Conservation (phyloP, 2,113 vertebrate genomes). For the Nematolebias whitei region DNA sequence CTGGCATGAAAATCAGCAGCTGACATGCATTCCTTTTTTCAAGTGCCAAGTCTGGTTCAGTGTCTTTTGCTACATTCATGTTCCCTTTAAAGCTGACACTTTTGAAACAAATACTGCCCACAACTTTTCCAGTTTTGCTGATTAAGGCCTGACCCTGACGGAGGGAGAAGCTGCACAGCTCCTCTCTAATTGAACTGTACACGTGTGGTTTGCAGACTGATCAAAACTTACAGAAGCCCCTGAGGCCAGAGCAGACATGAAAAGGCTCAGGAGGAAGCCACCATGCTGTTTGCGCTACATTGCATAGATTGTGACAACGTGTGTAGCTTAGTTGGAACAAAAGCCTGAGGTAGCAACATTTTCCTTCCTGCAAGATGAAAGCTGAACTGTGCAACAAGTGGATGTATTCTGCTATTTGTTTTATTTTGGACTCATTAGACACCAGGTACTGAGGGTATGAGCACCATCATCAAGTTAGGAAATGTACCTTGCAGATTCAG, state of each 20-base stretch:
- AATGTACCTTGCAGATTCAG: neutral
- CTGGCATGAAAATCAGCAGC: no score
- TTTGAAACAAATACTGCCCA: neutral
- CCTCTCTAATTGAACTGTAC: constrained; percentile 49
- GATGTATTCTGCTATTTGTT: constrained; percentile 4
- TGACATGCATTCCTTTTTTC: neutral
- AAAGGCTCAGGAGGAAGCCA: constrained; percentile 18
- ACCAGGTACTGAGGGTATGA: constrained; percentile 3
- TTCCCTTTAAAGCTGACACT: constrained; percentile 25
- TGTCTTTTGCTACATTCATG: constrained; percentile 34
- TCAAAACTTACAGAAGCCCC: constrained; percentile 14
- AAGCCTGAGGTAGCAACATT: constrained; percentile 32
- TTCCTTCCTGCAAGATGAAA: constrained; percentile 40
- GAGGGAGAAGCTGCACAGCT: constrained; percentile 12
- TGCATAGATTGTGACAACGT: constrained; percentile 34
- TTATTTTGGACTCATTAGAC: constrained; percentile 46
- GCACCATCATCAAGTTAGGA: neutral
- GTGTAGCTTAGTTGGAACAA: constrained; percentile 31
- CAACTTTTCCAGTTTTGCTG: neutral
- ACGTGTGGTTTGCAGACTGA: constrained; percentile 18
- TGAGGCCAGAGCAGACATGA: constrained; percentile 18
- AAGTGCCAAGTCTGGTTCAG: neutral
- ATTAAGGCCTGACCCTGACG: constrained; percentile 44
- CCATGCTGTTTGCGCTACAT: constrained; percentile 28
- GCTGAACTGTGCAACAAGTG: constrained; percentile 34